Conservation (phyloP, 2,888 invertebrate genomes). For the Trissolcus japonicus region DNA sequence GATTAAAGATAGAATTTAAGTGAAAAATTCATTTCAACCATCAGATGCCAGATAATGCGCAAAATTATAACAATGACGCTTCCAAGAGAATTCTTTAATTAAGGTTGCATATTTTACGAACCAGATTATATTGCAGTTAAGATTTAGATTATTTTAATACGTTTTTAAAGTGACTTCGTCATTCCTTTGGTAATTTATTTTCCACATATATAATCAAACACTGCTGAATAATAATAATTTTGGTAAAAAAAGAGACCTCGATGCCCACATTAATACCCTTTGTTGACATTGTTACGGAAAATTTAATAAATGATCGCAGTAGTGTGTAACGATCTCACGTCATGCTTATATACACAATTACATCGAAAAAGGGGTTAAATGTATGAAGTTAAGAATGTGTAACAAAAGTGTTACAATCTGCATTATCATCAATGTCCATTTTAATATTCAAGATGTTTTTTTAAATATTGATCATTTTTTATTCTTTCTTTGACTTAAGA, state of each 20-base stretch:
- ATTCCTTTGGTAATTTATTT: conserved; percentile 37
- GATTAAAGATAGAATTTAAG: conserved; percentile 37
- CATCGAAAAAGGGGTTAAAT: not conserved
- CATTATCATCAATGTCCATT: conserved; percentile 48
- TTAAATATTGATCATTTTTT: conserved; percentile 49
- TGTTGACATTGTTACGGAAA: conserved; percentile 29
- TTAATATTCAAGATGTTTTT: conserved; percentile 50
- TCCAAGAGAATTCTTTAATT: conserved; percentile 48
- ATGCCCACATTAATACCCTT: not conserved
- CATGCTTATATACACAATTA: too few relatives aligned
- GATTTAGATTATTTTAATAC: conserved; percentile 52
- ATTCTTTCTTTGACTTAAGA: conserved; percentile 55
- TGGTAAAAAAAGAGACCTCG: not conserved
- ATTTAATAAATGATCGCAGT: conserved; percentile 29
- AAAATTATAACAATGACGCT: conserved; percentile 38
- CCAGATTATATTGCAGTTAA: conserved; percentile 48
- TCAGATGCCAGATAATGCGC: conserved; percentile 28
- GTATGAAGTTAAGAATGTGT: conserved; percentile 24
- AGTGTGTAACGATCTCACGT: conserved; percentile 19
- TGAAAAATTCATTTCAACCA: conserved; percentile 38
- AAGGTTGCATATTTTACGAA: conserved; percentile 47
- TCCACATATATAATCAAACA: not conserved
- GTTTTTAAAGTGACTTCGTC: conserved; percentile 46
- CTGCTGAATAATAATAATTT: too few relatives aligned
- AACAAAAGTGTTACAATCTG: conserved; percentile 46